Evolutionary conservation across 2,888 invertebrate genomes (phyloP).

Genomic region (Pediacus dermestoides): DNA sequence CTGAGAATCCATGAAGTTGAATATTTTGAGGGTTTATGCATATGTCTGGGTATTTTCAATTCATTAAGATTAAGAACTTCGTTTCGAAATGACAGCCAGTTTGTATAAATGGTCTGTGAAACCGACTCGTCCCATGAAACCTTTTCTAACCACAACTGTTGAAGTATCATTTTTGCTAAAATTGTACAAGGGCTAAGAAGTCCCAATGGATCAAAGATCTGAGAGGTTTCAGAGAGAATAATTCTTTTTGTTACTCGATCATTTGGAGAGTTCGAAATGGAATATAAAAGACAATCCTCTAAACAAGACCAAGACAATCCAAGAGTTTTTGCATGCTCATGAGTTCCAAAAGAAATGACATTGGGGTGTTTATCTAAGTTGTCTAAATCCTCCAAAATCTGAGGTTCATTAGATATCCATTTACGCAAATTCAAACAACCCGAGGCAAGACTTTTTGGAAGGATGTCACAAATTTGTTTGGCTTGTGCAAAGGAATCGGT

Average conservation of each 20-base stretch:
- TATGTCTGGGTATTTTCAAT: too few species aligned
- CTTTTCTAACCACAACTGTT: slow-evolving; percentile 1
- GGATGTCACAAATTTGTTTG: neutral
- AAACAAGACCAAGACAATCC: neutral
- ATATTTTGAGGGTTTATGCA: too few species aligned
- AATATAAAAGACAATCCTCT: neutral
- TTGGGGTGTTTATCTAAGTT: neutral
- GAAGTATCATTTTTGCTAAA: neutral
- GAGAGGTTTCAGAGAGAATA: neutral
- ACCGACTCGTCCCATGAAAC: slow-evolving; percentile 1
- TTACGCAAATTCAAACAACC: slow-evolving; percentile 5
- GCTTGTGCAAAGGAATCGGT: neutral
- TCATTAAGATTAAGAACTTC: too few species aligned
- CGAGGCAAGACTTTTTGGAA: neutral
- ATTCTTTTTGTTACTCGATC: neutral
- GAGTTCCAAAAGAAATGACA: neutral
- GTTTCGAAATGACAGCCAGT: too few species aligned
- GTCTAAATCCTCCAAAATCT: neutral
- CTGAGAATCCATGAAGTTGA: too few species aligned
- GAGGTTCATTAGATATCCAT: slow-evolving; percentile 3
- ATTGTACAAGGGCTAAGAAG: neutral
- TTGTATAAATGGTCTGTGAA: too few species aligned
- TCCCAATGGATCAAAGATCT: slow-evolving; percentile 1
- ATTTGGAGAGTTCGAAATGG: neutral
- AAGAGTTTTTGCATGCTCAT: neutral